Conservation (phyloP, 1,140 invertebrate genomes). For the Drosophila obscura region DNA sequence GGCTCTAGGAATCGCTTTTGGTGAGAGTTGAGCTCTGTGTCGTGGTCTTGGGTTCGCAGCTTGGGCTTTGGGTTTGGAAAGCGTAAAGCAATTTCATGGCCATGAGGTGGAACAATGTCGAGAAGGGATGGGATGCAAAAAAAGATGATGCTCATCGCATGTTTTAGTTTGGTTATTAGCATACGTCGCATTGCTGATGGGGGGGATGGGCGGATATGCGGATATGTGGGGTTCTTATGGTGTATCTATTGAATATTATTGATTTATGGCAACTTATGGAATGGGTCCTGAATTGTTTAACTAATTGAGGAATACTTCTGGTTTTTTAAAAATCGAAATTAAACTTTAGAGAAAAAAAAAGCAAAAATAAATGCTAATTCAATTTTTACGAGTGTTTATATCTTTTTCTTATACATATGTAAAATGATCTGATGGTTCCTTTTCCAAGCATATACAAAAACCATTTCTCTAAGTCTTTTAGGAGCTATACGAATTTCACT, state of each 20-base stretch:
- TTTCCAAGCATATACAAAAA: too few relatives aligned
- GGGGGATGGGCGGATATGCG: not conserved
- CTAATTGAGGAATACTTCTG: too few relatives aligned
- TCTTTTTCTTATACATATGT: too few relatives aligned
- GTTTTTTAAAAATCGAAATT: too few relatives aligned
- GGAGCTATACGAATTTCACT: too few relatives aligned
- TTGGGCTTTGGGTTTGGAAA: conserved; percentile 6
- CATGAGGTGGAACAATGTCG: conserved; percentile 67
- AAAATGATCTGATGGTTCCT: too few relatives aligned
- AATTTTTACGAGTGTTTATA: too few relatives aligned
- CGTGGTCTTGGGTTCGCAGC: conserved; percentile 2
- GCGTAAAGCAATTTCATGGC: conserved; percentile 75
- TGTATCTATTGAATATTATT: not conserved
- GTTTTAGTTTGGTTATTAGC: conserved; percentile 19
- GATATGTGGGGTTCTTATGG: too few relatives aligned
- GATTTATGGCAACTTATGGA: not conserved
- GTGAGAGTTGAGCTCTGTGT: conserved; percentile 1
- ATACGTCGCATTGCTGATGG: conserved; percentile 11
- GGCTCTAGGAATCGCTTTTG: conserved; percentile 42
- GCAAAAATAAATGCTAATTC: too few relatives aligned
- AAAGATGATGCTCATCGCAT: conserved; percentile 18
- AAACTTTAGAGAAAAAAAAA: too few relatives aligned
- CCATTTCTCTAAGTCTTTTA: too few relatives aligned
- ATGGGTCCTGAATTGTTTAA: not conserved
- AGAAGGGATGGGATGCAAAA: not conserved